Evolutionary conservation across 2,113 vertebrate genomes (phyloP).

Genomic region (Ophiodon elongatus): DNA sequence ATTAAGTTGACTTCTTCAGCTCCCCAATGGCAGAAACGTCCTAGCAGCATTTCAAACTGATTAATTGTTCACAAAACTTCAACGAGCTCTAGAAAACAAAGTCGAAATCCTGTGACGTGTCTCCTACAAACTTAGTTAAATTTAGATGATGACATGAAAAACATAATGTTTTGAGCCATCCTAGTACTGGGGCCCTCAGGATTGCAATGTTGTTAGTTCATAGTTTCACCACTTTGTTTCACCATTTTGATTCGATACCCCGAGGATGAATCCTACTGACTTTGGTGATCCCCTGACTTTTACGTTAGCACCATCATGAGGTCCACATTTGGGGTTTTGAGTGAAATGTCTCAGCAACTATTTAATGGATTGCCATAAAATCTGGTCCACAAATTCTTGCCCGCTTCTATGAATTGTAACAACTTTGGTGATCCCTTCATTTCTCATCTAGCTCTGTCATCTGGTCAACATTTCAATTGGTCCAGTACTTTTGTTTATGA

Average conservation of each 20-base stretch:
- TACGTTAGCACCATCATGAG: neutral
- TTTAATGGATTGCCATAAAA: neutral
- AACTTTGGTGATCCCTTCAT: neutral
- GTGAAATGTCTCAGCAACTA: neutral
- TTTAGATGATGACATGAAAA: neutral
- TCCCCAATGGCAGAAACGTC: slow-evolving; percentile 37
- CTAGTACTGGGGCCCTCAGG: neutral
- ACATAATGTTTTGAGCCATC: neutral
- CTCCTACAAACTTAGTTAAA: slow-evolving; percentile 16
- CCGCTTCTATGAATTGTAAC: neutral
- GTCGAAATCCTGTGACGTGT: neutral
- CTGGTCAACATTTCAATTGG: neutral
- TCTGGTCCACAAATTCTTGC: neutral
- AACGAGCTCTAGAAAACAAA: slow-evolving; percentile 4
- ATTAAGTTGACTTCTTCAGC: slow-evolving; percentile 40
- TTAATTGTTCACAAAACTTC: slow-evolving; percentile 36
- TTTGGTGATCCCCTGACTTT: neutral
- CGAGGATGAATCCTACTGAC: neutral
- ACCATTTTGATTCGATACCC: neutral
- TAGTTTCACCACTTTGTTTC: neutral
- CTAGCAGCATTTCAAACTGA: slow-evolving; percentile 24
- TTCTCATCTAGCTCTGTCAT: neutral
- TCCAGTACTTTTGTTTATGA: neutral
- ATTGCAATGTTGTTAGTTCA: neutral
- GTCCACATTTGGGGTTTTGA: neutral